Evolutionary conservation across 2,888 invertebrate genomes (phyloP), one percentile per base, ranked within the genome.

Genomic region (Cheilosia urbana): DNA sequence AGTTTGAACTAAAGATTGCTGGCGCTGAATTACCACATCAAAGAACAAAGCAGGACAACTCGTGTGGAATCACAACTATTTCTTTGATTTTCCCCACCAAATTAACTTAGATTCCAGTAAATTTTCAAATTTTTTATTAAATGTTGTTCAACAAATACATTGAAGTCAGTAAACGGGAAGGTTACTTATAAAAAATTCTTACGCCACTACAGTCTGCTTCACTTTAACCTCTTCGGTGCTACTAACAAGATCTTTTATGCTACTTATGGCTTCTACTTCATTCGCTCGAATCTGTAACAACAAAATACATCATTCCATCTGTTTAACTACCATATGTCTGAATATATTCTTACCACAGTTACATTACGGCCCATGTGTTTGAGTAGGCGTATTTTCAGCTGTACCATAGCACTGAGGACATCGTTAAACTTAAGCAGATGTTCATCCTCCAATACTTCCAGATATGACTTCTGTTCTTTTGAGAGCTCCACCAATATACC

Each of bases 361-460:
- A 91, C 90, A 40, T 90, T 90, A 11, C 90, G 89, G 2, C 90
- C 90, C 53, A 90, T 34, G 0, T 88, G 58, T 55, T 89, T 89
- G 11, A 92, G 75, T 2, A 92, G 88, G 6, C 90, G 89, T 0
- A 89, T 80, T 77, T 92, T 92, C 1, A 92, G 71, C 11, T 90
- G 87, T 7, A 91, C 55, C 19, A 92, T 77, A 0, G 90, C 89
- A 3, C 87, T 88, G 1, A 91, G 89, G 9, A 88, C 51, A 27
- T 88, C 71, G 55, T 90, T 90, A 75, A 91, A 92, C 27, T 72
- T 88, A 0, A 92, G 87, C 1, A 88, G 79, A 58, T 92, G 91
- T 1, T 89, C 87, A 0, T 89, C 78, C 2, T 90, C 89, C n/a
- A 91, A 79, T 5, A 91, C 80, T 82, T 92, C 92, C 2, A 92